These are phyloP conservation scores for Brachionichthys hirsutus DNA, from an alignment of 2,113 vertebrate genomes.

Conservation along the genomic window DNA sequence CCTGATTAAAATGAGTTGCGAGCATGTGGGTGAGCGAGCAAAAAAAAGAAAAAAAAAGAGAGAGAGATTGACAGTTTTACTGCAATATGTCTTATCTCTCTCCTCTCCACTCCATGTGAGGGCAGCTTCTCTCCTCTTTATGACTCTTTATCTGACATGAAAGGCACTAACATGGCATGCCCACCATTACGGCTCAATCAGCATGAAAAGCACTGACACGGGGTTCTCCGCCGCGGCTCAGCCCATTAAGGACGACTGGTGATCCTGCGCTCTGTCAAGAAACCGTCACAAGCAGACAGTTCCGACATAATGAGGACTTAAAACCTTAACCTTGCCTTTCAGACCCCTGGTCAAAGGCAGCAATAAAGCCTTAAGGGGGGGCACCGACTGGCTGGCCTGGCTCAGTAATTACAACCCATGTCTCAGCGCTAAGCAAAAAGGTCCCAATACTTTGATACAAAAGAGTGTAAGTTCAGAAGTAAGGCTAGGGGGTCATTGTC, in stretches of 20 bases:
- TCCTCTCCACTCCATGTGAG: slow-evolving; percentile 72
- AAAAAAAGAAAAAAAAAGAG: slow-evolving; percentile 70
- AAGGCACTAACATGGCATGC: slow-evolving; percentile 75
- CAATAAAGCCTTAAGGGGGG: slow-evolving; percentile 68
- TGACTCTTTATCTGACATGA: slow-evolving; percentile 80
- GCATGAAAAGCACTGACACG: slow-evolving; percentile 75
- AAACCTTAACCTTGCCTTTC: slow-evolving; percentile 76
- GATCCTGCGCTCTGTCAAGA: slow-evolving; percentile 77
- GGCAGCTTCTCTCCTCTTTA: slow-evolving; percentile 75
- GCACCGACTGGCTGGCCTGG: slow-evolving; percentile 58
- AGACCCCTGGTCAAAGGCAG: slow-evolving; percentile 67
- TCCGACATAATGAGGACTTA: slow-evolving; percentile 75
- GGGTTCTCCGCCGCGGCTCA: slow-evolving; percentile 64
- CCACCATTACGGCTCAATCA: slow-evolving; percentile 80
- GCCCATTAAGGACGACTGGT: slow-evolving; percentile 73
- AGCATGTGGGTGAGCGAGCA: slow-evolving; percentile 6
- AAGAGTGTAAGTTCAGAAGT: slow-evolving; percentile 50
- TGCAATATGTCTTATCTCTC: slow-evolving; percentile 88
- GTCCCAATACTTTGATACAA: slow-evolving; percentile 66
- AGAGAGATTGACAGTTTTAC: slow-evolving; percentile 84
- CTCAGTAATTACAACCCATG: slow-evolving; percentile 65
- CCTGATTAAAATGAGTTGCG: slow-evolving; percentile 15
- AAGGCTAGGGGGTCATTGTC: slow-evolving; percentile 44
- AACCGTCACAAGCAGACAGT: slow-evolving; percentile 67
- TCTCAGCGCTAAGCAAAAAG: slow-evolving; percentile 60